Base-by-base conservation (phyloP, 2,888 invertebrate species). In the Zygogramma bicolorata region DNA sequence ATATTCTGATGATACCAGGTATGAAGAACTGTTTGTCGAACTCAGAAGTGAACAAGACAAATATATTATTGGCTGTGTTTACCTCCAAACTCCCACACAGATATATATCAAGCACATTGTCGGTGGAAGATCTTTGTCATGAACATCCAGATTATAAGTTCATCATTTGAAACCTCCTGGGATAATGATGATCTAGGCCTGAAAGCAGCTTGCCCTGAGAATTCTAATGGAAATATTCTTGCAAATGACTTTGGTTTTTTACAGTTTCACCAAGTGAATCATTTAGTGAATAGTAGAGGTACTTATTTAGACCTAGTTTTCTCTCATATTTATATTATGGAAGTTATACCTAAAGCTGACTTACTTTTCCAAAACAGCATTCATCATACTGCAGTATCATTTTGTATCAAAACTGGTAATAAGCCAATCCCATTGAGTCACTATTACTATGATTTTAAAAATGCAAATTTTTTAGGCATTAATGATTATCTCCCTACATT, bases 211-310 rank as follows among this genome's bases (percentile, higher is more conserved):
- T 31, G 31, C 31, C 2, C 46, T 46, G 46, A 18, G 46, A 46
- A 46, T 46, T 46, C 20, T 31, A 60, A 60, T 34, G 34, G 34
- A 34, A 60, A 34, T 18, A 60, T 60, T 60, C 59, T 60, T 60
- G 59, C 59, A 60, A 60, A 60, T 60, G 59, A 60, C 59, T 60
- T 60, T 34, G n/a, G 59, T 60, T 60, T 31, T 34, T 31, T 60
- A 60, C 34, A 60, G 59, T 60, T 60, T 60, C 15, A 60, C 59
- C 59, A 60, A 60, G 59, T 60, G 58, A 58, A 58, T 58, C 58
- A 58, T 58, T 27, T 58, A 58, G 20, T 58, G 59, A 60, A 60
- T 60, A 60, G 59, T 60, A 34, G 59, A 31, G 59, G 59, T 60
- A 31, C 59, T 31, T 60, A 60, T 60, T 60, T 60, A 60, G 59